Evolutionary conservation across 2,797 vertebrate genomes (phyloP).

Genomic region (Novumbra hubbsi): DNA sequence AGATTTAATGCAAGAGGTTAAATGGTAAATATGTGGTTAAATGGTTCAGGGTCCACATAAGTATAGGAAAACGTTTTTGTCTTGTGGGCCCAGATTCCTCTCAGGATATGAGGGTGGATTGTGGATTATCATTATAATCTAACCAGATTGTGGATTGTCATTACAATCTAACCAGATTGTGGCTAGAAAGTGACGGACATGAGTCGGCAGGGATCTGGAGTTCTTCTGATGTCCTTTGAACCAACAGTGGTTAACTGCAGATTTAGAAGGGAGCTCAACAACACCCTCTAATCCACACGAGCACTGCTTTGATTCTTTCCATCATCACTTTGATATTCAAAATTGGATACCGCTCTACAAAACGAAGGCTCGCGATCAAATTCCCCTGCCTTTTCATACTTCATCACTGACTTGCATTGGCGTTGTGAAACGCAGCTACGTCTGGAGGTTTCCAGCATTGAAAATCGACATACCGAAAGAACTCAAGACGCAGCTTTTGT

Average conservation of each 20-base stretch:
- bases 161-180: not conserved
- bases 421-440: not conserved
- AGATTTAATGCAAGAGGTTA: not conserved
- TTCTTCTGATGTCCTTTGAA: not conserved
- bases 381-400: not conserved
- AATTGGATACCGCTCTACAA: not conserved
- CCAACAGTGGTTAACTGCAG: not conserved
- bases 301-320: not conserved
- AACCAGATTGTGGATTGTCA: not conserved
- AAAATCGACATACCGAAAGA: not conserved
- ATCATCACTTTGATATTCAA: not conserved
- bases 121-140: conserved; percentile 1
- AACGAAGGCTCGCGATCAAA: not conserved
- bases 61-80: too few relatives aligned
- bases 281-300: not conserved
- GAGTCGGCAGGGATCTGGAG: not conserved
- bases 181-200: not conserved
- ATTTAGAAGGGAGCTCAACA: not conserved
- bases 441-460: not conserved
- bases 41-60: too few relatives aligned
- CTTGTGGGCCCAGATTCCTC: not conserved
- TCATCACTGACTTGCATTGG: not conserved
- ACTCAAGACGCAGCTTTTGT: not conserved
- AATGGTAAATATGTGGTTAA: too few relatives aligned
- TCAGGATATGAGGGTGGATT: not conserved